Evolutionary conservation across 2,888 invertebrate species (phyloP), one percentile per base, ranked within the genome.

Genomic region (Corythucha ciliata): DNA sequence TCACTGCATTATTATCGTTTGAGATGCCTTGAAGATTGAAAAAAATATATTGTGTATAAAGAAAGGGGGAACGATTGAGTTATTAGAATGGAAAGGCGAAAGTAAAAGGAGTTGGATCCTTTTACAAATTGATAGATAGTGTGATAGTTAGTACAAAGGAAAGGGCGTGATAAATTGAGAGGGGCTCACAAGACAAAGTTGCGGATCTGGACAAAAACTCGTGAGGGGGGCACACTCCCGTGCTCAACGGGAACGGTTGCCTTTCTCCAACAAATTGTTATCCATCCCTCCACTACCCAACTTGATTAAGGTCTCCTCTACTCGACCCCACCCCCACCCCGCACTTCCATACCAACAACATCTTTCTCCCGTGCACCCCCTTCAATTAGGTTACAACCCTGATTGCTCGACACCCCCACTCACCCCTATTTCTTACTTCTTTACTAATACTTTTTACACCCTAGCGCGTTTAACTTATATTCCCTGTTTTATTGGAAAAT

Each of bases 251-350:
- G 25, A 20, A 18, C 48, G 48, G 53, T 54, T 55, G 53, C 57
- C 58, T 58, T 54, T 54, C 57, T 54, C 57, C 50, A 36, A 51
- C 57, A 57, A 57, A 57, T 56, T 53, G 53, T 58, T 57, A 56
- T 49, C 50, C 55, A 45, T 57, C 42, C 53, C 55, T 36, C 27
- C 47, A 26, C 40, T 24, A 27, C 48, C 41, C 53, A 52, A 52
- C 49, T 56, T 54, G 57, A 57, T 57, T 57, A 57, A 57, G 57
- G 52, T 53, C 40, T n/a, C 47, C 44, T 18, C 34, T 47, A 18
- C 32, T 52, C 39, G 32, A 29, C 32, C 50, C 49, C 46, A 21
- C 51, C 25, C 25, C 44, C 48, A 36, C 47, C 46, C 22, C n/a
- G n/a, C 47, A n/a, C 25, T 49, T 44, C 50, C 16, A 46, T 46